Percentiles rank a stretch among this genome's conserved stretches.
Conservation (phyloP, 1,140 invertebrate genomes). For the Maniola jurtina region DNA sequence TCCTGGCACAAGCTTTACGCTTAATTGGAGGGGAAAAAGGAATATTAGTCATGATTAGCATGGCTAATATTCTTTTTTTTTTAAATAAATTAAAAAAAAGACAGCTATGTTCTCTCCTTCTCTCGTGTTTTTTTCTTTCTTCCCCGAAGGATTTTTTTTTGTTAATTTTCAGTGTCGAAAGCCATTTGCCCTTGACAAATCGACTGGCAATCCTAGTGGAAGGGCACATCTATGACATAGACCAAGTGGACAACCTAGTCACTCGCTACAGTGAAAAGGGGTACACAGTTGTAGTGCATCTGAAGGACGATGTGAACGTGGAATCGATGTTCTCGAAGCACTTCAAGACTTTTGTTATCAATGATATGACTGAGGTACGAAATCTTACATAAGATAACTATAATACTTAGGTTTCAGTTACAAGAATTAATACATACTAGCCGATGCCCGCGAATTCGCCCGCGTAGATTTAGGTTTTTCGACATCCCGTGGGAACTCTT, state of each 20-base stretch:
- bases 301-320: slow-evolving; percentile 58
- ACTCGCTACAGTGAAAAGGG: slow-evolving; percentile 52
- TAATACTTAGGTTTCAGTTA: neutral
- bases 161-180: slow-evolving; percentile 48
- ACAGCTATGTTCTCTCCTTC: too few species aligned
- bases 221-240: slow-evolving; percentile 55
- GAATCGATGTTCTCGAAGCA: slow-evolving; percentile 44
- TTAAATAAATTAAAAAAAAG: too few species aligned
- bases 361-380: slow-evolving; percentile 57
- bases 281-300: slow-evolving; percentile 59
- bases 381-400: neutral
- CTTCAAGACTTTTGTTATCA: slow-evolving; percentile 51
- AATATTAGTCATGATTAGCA: too few species aligned
- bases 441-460: too few species aligned
- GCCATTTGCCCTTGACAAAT: slow-evolving; percentile 55
- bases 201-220: slow-evolving; percentile 53
- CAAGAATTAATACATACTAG: neutral
- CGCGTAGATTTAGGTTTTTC: too few species aligned
- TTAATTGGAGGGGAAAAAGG: too few species aligned
- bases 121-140: too few species aligned
- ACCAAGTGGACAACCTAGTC: slow-evolving; percentile 50
- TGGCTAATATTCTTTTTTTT: too few species aligned
- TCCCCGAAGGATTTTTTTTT: neutral
- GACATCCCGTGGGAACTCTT: too few species aligned
- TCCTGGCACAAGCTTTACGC: too few species aligned